Base-by-base conservation (phyloP, 2,888 invertebrate species). In the Nomada ferruginata region DNA sequence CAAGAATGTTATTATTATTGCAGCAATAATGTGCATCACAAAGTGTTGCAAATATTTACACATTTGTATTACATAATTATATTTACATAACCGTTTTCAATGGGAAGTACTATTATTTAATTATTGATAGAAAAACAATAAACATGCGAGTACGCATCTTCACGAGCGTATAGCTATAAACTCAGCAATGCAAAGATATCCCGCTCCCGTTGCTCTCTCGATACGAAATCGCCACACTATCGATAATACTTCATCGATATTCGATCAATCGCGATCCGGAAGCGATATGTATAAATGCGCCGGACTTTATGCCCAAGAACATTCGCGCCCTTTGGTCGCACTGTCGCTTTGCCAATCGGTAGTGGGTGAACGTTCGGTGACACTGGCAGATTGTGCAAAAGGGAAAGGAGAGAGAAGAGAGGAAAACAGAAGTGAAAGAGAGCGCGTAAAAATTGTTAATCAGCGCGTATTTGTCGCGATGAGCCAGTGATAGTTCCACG, bases 351-450 rank as follows among this genome's bases (percentile, higher is more conserved):
- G 18, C 11, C 57, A 64, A 59, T 65, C 18, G 44, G 59, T 55
- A 52, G 57, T 53, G 59, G 59, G 61, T 50, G 76, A 26, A 47
- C 47, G n/a, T 47, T 11, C 23, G 44, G 59, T 20, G 52, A 74
- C 26, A 59, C 44, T 26, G 20, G 5, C 26, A 65, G 29, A 10
- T n/a, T 36, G 50, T 29, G 60, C 53, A 63, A 71, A 63, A 55
- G 60, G 50, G 57, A 60, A 64, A 71, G 11, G 4, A 57, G 20
- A 44, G n/a, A 71, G 36, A 23, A 60, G 15, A 11, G n/a, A 68
- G 29, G 36, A 26, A 60, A 26, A 64, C n/a, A 53, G 65, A 68
- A 69, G 69, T 63, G 44, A 4, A 18, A n/a, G 63, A 10, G 20
- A 15, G 20, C 53, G 53, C 7, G 53, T 11, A 20, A 53, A 10